Evolutionary conservation across 2,888 invertebrate genomes (phyloP).

Genomic region (Sesia bembeciformis): DNA sequence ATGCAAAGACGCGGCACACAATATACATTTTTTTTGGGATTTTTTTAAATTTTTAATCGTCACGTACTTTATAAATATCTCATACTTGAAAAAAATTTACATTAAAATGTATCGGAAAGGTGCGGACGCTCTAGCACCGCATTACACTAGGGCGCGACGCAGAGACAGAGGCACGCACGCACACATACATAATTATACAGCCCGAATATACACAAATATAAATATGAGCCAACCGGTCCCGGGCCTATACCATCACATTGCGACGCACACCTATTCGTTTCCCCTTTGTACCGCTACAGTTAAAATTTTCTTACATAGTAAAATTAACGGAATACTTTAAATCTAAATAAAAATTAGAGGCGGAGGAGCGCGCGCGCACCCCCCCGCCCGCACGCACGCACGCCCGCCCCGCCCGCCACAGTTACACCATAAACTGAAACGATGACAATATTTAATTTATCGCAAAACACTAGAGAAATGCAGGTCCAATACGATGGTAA

Average conservation of each 20-base stretch:
- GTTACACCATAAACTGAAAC: conserved; percentile 65
- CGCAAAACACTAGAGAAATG: conserved; percentile 76
- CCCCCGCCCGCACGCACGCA: conserved; percentile 24
- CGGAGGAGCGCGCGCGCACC: conserved; percentile 22
- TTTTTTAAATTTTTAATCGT: conserved; percentile 55
- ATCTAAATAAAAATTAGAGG: conserved; percentile 60
- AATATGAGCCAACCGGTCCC: conserved; percentile 48
- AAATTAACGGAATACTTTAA: conserved; percentile 73
- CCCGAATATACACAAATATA: conserved; percentile 45
- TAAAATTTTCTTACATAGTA: conserved; percentile 64
- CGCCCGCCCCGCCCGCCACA: conserved; percentile 20
- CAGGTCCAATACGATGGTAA: conserved; percentile 76
- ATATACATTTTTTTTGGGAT: conserved; percentile 38
- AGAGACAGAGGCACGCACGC: conserved; percentile 31
- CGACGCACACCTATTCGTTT: conserved; percentile 63
- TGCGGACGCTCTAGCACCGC: conserved; percentile 40
- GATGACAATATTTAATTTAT: conserved; percentile 72
- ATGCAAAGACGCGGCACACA: conserved; percentile 29
- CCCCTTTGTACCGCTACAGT: conserved; percentile 66
- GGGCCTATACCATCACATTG: conserved; percentile 53
- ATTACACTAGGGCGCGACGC: conserved; percentile 24
- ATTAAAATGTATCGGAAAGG: conserved; percentile 63
- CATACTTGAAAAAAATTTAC: conserved; percentile 72
- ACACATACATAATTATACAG: conserved; percentile 19
- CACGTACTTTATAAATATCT: conserved; percentile 73